phyloP scores from a whole-genome alignment of 2,888 invertebrate genomes.

The Trachelus tabidus region DNA sequence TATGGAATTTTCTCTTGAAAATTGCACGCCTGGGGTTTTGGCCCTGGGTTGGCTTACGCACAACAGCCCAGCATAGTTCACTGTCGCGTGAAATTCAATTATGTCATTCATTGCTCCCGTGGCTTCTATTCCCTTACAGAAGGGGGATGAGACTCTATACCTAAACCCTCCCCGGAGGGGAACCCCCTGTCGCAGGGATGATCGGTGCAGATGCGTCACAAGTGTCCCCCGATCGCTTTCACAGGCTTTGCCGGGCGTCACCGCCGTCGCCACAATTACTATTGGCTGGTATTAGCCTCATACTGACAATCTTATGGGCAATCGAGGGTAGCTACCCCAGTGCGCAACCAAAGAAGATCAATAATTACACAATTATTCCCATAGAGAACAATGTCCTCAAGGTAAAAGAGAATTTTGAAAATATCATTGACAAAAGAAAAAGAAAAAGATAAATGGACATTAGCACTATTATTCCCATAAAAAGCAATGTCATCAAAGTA shows the following conservation, averaged over 20 bases:
- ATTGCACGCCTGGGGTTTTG: not conserved
- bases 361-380: not conserved
- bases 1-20: conserved; percentile 4
- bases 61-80: conserved; percentile 34
- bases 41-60: conserved; percentile 5
- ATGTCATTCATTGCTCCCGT: conserved; percentile 53
- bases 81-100: conserved; percentile 61
- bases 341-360: not conserved
- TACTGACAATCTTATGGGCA: not conserved
- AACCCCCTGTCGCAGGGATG: conserved; percentile 31
- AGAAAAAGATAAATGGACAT: too few species aligned
- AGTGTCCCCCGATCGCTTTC: conserved; percentile 44
- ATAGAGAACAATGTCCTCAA: too few species aligned
- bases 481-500: too few species aligned
- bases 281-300: not conserved
- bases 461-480: too few species aligned
- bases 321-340: not conserved
- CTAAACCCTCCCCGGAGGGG: conserved; percentile 25
- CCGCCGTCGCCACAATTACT: conserved; percentile 51
- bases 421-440: too few species aligned
- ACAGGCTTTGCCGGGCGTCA: conserved; percentile 21
- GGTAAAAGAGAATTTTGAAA: too few species aligned
- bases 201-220: conserved; percentile 58
- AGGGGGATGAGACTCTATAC: conserved; percentile 24
- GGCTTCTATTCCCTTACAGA: conserved; percentile 19